Evolutionary conservation across 2,888 invertebrate species (phyloP).

Genomic region (Lasioglossum malachurum): DNA sequence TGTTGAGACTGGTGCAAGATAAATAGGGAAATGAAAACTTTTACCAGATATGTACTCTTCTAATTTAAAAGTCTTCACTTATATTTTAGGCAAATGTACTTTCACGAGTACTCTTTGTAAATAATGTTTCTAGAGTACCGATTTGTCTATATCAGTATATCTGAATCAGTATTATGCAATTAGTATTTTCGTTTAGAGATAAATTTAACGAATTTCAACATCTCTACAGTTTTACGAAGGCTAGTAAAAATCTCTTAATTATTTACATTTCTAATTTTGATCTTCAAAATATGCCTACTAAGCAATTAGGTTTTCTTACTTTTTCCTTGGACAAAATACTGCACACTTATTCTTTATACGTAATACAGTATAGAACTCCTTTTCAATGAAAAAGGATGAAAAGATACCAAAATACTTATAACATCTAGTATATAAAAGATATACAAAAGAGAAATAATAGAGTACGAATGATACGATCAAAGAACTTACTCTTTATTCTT

Average conservation of each 20-base stretch:
- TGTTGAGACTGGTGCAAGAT: constrained; percentile 51
- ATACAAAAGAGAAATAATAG: constrained; percentile 9
- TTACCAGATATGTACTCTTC: constrained; percentile 27
- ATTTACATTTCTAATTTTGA: constrained; percentile 54
- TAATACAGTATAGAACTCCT: constrained; percentile 55
- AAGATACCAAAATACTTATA: constrained; percentile 23
- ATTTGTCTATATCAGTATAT: background rate
- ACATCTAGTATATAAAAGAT: constrained; percentile 2
- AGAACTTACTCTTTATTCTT: constrained; percentile 55
- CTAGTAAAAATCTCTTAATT: constrained; percentile 35
- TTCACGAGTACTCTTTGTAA: constrained; percentile 5
- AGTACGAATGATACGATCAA: background rate
- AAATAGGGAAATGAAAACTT: constrained; percentile 46
- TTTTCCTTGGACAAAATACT: constrained; percentile 37
- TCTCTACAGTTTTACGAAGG: constrained; percentile 13
- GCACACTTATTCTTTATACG: constrained; percentile 42
- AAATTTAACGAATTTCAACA: constrained; percentile 11
- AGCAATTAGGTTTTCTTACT: constrained; percentile 53
- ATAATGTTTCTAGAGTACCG: background rate
- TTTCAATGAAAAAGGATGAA: constrained; percentile 28
- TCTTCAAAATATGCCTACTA: constrained; percentile 71
- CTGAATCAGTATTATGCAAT: background rate
- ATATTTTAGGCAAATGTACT: constrained; percentile 16
- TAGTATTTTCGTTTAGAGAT: constrained; percentile 12
- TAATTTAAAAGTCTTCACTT: constrained; percentile 29